These are phyloP conservation scores for Dynastes hyllus DNA, from an alignment of 2,888 invertebrate genomes.

Conservation along the genomic window DNA sequence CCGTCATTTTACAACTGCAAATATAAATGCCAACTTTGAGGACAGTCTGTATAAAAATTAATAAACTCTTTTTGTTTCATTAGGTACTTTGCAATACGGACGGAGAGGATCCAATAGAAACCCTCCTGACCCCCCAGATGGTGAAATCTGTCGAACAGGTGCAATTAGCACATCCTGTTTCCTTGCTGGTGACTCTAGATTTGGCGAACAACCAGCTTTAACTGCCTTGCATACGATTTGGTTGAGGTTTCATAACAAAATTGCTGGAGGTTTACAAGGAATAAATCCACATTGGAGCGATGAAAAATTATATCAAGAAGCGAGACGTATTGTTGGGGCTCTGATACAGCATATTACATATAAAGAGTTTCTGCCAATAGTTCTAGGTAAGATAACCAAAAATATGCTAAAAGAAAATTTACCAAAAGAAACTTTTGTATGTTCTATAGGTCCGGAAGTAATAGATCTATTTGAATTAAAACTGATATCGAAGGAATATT, in stretches of 20 bases:
- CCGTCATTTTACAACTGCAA: too few relatives aligned
- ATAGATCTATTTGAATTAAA: constrained; percentile 84
- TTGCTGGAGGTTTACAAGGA: constrained; percentile 81
- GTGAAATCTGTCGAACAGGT: constrained; percentile 82
- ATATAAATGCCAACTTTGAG: too few relatives aligned
- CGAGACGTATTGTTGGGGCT: constrained; percentile 86
- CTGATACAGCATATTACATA: constrained; percentile 89
- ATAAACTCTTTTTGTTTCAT: constrained; percentile 15
- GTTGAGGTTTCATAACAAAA: constrained; percentile 82
- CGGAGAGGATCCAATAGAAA: constrained; percentile 75
- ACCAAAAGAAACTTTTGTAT: not conserved
- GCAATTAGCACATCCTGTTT: constrained; percentile 85
- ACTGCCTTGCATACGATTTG: constrained; percentile 85
- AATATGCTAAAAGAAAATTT: not conserved
- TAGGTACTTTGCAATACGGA: constrained; percentile 67
- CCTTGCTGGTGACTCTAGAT: constrained; percentile 84
- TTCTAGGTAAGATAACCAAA: constrained; percentile 75
- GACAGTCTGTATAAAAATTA: too few relatives aligned
- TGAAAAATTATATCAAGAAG: constrained; percentile 89
- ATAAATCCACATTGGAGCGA: constrained; percentile 92
- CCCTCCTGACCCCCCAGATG: constrained; percentile 73
- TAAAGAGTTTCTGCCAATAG: constrained; percentile 86
- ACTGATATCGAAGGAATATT: constrained; percentile 80
- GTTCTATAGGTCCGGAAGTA: constrained; percentile 78
- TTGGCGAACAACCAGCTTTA: constrained; percentile 87